These are phyloP conservation scores for Nannoperca australis DNA, from an alignment of 2,797 vertebrate genomes.

Conservation along the genomic window DNA sequence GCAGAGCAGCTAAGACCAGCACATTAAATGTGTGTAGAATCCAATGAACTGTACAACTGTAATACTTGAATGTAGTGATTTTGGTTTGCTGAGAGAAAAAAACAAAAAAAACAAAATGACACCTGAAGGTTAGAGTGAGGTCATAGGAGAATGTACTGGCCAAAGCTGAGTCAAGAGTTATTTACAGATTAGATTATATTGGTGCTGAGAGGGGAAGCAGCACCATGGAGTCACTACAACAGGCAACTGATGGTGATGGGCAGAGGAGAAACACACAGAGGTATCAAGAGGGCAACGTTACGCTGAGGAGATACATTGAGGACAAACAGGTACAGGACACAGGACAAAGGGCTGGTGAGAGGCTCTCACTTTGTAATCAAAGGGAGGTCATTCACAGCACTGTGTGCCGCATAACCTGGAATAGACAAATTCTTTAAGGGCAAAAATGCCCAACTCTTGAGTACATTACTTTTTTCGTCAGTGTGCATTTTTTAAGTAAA, in stretches of 20 bases:
- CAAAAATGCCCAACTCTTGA: slow-evolving; percentile 52
- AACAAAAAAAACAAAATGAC: slow-evolving; percentile 67
- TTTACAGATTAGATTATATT: slow-evolving; percentile 85
- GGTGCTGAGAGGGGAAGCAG: slow-evolving; percentile 81
- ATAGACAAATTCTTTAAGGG: slow-evolving; percentile 58
- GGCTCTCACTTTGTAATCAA: slow-evolving; percentile 68
- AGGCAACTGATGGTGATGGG: slow-evolving; percentile 87
- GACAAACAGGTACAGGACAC: slow-evolving; percentile 70
- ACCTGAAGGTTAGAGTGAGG: slow-evolving; percentile 86
- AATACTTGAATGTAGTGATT: slow-evolving; percentile 96
- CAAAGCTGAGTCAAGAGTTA: slow-evolving; percentile 85
- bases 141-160: slow-evolving; percentile 87
- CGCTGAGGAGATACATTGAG: slow-evolving; percentile 75
- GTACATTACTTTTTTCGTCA: slow-evolving; percentile 33
- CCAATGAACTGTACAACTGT: slow-evolving; percentile 91
- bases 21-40: slow-evolving; percentile 83
- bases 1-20: slow-evolving; percentile 94
- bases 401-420: slow-evolving; percentile 52
- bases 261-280: slow-evolving; percentile 82
- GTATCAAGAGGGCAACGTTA: slow-evolving; percentile 84
- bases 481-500: slow-evolving; percentile 36
- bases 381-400: slow-evolving; percentile 61
- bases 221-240: slow-evolving; percentile 87
- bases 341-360: slow-evolving; percentile 64
- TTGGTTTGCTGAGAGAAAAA: slow-evolving; percentile 83